Conservation (phyloP, 2,888 invertebrate genomes). For the Masnerella sp. region DNA sequence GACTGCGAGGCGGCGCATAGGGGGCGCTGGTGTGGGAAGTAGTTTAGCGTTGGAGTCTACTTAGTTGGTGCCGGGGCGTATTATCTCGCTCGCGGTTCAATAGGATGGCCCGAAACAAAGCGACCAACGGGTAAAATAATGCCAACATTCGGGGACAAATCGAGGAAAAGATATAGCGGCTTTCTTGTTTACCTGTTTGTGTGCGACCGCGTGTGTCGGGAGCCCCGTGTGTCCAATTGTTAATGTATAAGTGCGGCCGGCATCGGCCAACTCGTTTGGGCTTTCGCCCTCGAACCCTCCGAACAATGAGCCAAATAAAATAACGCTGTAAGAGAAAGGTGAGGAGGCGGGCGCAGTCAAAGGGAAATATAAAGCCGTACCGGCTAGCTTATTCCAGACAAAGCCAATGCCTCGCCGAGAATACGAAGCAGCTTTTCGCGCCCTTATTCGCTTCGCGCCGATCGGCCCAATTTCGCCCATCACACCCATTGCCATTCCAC, state of each 20-base stretch:
- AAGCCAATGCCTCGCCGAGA: conserved; percentile 55
- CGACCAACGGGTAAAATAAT: conserved; percentile 73
- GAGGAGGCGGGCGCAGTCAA: conserved; percentile 58
- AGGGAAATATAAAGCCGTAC: conserved; percentile 59
- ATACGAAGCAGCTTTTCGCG: conserved; percentile 39
- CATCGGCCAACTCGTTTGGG: conserved; percentile 43
- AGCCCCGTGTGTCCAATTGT: conserved; percentile 57
- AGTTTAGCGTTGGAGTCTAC: conserved; percentile 54
- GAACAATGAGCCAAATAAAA: conserved; percentile 76
- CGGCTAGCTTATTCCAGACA: conserved; percentile 65
- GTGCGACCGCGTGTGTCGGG: conserved; percentile 41
- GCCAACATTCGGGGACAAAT: conserved; percentile 72
- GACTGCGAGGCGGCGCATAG: conserved; percentile 25
- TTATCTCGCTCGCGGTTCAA: conserved; percentile 74
- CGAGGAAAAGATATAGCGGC: conserved; percentile 71
- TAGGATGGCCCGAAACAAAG: conserved; percentile 74
- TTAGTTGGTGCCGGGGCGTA: conserved; percentile 65
- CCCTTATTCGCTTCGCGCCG: conserved; percentile 29
- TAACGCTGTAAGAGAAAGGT: conserved; percentile 68
- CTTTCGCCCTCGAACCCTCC: conserved; percentile 67
- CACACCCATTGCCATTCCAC: neutral
- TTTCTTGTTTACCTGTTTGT: conserved; percentile 62
- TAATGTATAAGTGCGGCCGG: conserved; percentile 65
- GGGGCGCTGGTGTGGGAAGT: conserved; percentile 24
- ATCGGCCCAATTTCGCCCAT: too few species aligned